A percentile compares a stretch with the other conserved stretches of the same genome.
Conservation (phyloP, 2,113 vertebrate genomes). For the Oceanites oceanicus region DNA sequence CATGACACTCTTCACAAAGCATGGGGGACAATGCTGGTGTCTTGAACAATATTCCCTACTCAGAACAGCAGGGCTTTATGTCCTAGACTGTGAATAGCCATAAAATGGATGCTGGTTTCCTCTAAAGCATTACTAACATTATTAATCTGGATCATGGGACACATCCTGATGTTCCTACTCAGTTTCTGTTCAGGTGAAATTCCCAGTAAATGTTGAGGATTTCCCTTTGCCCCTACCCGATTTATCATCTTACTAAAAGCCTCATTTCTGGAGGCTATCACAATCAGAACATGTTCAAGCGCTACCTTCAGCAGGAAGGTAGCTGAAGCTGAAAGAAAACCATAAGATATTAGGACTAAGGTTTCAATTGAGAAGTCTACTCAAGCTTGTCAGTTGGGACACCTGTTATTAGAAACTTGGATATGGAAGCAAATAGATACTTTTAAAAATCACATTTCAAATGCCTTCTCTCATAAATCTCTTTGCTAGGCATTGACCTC, state of each 20-base stretch:
- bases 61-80: neutral
- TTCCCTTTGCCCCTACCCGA: neutral
- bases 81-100: neutral
- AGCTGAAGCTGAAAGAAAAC: neutral
- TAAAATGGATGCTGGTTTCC: neutral
- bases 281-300: neutral
- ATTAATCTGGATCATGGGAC: neutral
- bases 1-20: conserved; percentile 28
- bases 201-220: neutral
- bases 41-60: neutral
- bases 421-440: conserved; percentile 36
- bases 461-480: neutral
- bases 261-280: neutral
- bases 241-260: neutral
- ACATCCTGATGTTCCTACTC: neutral
- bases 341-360: neutral
- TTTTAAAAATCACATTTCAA: conserved; percentile 26
- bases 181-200: neutral
- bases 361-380: neutral
- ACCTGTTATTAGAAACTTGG: conserved; percentile 1
- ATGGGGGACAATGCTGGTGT: neutral
- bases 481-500: neutral
- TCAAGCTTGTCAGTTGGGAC: neutral
- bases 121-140: neutral
- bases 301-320: neutral